Evolutionary conservation across 1,140 invertebrate species (phyloP), one percentile per base, ranked within the genome.

Genomic region (Drosophila tristis): DNA sequence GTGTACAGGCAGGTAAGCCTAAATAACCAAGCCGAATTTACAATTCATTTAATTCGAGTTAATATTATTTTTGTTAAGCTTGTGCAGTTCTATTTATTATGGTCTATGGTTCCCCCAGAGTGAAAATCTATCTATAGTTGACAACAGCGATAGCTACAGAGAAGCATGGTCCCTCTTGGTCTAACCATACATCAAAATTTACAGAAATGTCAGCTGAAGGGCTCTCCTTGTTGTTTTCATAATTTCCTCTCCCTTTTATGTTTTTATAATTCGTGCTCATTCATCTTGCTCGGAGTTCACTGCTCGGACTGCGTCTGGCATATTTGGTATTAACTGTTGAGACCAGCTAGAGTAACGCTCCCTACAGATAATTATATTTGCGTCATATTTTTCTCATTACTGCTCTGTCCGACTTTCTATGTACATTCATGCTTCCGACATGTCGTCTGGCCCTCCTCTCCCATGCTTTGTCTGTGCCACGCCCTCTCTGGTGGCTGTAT

Each of bases 201-300:
- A 86, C 82, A 87, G 82, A 86, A 86, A 87, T 87, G 82, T 87
- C 82, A 86, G 82, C 82, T 86, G 66, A 59, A 64, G 80, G 65
- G 71, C 47, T 58, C 63, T 70, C 45, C 67, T 67, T 43, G 76
- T 59, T 73, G 51, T 56, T 49, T 70, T 49, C 53, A 39, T 68
- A 64, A 8, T 57, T 84, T 70, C 49, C 57, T 31, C 43, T 39
- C 16, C 31, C 64, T 79, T 80, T 78, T 87, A 89, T 87, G 84
- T 89, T 87, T 89, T 89, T 89, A 89, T 89, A 89, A 89, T 89
- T 89, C 84, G 80, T 89, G 84, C 84, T 89, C 84, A 89, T 89
- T 89, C 84, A 89, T 89, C 84, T 89, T 89, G 71, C 78, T 80
- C 65, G 58, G 66, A 72, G 25, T 66, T 67, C 42, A 43, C 44